These are phyloP conservation scores for Zoanthus sansibaricus DNA, from an alignment of 92 coral and sea anemone genomes.

Conservation along the genomic window DNA sequence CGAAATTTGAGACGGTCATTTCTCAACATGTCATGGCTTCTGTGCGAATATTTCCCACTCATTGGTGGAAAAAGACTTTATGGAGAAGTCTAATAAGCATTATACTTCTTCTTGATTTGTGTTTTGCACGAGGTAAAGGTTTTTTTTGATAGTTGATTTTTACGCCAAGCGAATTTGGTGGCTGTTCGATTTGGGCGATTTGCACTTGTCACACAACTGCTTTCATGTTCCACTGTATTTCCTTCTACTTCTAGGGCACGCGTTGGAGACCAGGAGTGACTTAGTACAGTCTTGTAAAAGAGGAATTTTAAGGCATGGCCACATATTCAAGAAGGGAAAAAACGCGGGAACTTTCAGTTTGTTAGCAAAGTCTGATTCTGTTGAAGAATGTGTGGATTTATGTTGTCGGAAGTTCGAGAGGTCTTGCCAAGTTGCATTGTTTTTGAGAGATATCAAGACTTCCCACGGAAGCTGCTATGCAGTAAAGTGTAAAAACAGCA, in stretches of 20 bases:
- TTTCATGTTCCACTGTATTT: slow-evolving; percentile 15
- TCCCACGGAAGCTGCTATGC: slow-evolving; percentile 74
- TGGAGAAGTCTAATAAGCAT: slow-evolving; percentile 37
- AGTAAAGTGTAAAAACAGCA: slow-evolving; percentile 78
- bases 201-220: slow-evolving; percentile 23
- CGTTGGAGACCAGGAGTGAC: slow-evolving; percentile 47
- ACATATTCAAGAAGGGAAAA: slow-evolving; percentile 78
- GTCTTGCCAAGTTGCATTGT: slow-evolving; percentile 72
- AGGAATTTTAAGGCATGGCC: slow-evolving; percentile 65
- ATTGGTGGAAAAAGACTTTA: slow-evolving; percentile 32
- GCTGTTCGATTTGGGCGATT: slow-evolving; percentile 30
- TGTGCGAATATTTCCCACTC: slow-evolving; percentile 2
- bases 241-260: slow-evolving; percentile 1
- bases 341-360: slow-evolving; percentile 81
- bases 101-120: slow-evolving; percentile 23
- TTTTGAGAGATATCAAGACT: slow-evolving; percentile 40
- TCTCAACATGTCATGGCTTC: slow-evolving; percentile 47
- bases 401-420: slow-evolving; percentile 67
- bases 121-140: slow-evolving; percentile 41
- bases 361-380: slow-evolving; percentile 59
- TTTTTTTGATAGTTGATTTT: neutral
- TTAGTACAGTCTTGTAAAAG: slow-evolving; percentile 57
- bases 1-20: slow-evolving; percentile 21
- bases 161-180: neutral
- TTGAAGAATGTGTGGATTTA: slow-evolving; percentile 75